Evolutionary conservation across 2,888 invertebrate species (phyloP).

Genomic region (Acholoe squamosa): DNA sequence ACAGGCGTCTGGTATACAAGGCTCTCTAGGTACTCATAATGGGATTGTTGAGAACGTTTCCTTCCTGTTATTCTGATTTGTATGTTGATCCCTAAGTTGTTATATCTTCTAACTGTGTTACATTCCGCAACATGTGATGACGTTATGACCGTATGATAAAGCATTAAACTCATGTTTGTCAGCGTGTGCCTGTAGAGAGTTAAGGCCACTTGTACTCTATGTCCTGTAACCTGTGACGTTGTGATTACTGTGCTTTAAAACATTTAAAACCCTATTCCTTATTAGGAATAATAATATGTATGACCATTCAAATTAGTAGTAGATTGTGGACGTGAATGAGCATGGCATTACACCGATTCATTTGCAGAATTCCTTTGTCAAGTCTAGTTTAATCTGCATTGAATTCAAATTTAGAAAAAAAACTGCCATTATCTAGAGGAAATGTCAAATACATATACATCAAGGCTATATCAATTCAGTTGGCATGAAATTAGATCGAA

Average conservation of each 20-base stretch:
- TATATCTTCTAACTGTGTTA: constrained; percentile 31
- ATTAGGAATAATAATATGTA: not conserved
- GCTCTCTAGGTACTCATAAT: not conserved
- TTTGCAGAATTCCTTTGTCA: not conserved
- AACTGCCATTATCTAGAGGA: not conserved
- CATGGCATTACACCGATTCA: not conserved
- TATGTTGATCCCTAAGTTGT: not conserved
- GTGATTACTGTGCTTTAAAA: constrained; percentile 2
- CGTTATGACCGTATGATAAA: not conserved
- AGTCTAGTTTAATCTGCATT: not conserved
- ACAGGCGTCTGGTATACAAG: not conserved
- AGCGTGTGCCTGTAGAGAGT: not conserved
- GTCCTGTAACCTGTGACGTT: not conserved
- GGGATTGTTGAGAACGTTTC: not conserved
- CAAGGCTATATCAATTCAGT: not conserved
- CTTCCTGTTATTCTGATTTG: constrained; percentile 20
- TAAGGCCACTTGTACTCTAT: not conserved
- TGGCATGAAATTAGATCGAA: not conserved
- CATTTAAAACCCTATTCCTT: not conserved
- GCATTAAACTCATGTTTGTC: not conserved
- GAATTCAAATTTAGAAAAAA: not conserved
- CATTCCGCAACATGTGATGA: constrained; percentile 48
- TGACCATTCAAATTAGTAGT: not conserved
- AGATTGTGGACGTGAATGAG: not conserved
- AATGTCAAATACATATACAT: not conserved